phyloP scores from a whole-genome alignment of 1,140 invertebrate genomes.

The Vanessa atalanta region DNA sequence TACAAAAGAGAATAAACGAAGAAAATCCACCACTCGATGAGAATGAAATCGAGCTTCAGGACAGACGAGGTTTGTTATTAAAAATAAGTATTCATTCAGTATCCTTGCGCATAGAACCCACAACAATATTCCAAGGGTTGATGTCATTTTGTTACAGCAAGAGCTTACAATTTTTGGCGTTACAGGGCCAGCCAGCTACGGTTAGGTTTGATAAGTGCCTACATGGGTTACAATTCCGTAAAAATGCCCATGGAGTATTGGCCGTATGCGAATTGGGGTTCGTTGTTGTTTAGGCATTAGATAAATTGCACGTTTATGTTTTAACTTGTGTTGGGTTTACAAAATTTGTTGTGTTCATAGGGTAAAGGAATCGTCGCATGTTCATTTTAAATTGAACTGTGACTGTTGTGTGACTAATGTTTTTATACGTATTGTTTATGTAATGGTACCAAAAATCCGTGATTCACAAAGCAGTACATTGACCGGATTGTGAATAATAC shows the following conservation, averaged over 20 bases:
- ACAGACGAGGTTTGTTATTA: conserved; percentile 84
- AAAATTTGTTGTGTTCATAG: conserved; percentile 10
- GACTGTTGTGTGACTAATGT: conserved; percentile 20
- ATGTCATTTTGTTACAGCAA: conserved; percentile 79
- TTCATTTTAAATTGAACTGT: conserved; percentile 10
- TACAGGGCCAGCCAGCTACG: conserved; percentile 73
- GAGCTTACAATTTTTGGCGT: conserved; percentile 81
- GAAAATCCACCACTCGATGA: conserved; percentile 87
- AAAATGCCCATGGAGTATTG: conserved; percentile 81
- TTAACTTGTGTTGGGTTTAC: conserved; percentile 19
- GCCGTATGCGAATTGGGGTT: conserved; percentile 82
- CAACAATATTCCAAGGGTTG: conserved; percentile 59
- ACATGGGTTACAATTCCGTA: conserved; percentile 81
- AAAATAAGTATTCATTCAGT: not conserved
- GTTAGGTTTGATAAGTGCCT: conserved; percentile 72
- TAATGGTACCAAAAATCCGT: not conserved
- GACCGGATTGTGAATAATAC: not conserved
- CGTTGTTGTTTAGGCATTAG: conserved; percentile 60
- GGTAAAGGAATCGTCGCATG: conserved; percentile 29
- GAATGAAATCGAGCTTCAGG: conserved; percentile 84
- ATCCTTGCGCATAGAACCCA: not conserved
- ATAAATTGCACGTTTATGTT: conserved; percentile 19
- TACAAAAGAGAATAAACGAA: conserved; percentile 88
- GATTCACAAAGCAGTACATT: not conserved
- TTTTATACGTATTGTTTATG: not conserved